Base-by-base conservation (phyloP, 1,140 invertebrate genomes). In the Trachymyrmex cornetzi region DNA sequence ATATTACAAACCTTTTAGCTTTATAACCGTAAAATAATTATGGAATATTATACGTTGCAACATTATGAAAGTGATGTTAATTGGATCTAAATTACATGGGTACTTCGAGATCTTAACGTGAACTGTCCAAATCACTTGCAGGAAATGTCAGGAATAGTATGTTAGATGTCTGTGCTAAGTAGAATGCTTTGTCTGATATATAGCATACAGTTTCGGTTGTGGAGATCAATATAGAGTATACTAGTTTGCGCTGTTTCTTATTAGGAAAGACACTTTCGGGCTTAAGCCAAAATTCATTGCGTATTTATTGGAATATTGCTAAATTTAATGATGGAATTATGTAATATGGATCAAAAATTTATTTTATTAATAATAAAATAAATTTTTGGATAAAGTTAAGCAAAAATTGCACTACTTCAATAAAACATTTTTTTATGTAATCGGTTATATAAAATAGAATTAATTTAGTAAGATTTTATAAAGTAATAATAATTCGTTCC, bases 121-220 rank as follows among this genome's bases (percentile, higher is more conserved):
- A 89, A 72, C 85, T 77, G 77, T 82, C 61, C 55, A 59, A 87
- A 87, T 75, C 61, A 72, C 44, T 89, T 79, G 79, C 81, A 67
- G 74, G 85, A 75, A 89, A 67, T 61, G 85, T 84, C 66, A 30
- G 50, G 67, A 55, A 38, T 71, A 72, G 24, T 50, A n/a, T 30
- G 71, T 63, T 63, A 14, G 66, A 87, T 74, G 48, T 84, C 80
- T 84, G 63, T 44, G 19, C 27, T 75, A 86, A 66, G 85, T 89
- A 80, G 53, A 67, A 3, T 24, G 30, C 82, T 86, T 77, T 74
- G 74, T 84, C 61, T 69, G 30, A 79, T 63, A 59, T 79, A 79
- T 50, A 63, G 22, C 55, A 59, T 38, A 75, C 53, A 81, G 50
- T 86, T 86, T 81, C 24, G 14, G 11, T 61, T 48, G 19, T 61